Evolutionary conservation across 2,113 vertebrate genomes (phyloP).

Genomic region (Coptodon rendalli): DNA sequence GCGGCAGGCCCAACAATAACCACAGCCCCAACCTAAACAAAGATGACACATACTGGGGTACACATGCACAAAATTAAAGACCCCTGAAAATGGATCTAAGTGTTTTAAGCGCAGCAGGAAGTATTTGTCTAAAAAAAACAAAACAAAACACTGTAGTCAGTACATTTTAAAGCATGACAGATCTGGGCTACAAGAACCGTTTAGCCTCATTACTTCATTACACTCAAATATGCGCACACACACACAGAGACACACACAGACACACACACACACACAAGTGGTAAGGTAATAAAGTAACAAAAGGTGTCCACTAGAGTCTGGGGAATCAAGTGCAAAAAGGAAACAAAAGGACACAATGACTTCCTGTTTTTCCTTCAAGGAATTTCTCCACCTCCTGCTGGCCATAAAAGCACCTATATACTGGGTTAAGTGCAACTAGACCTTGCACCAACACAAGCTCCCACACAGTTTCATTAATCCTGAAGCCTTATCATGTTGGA

Average conservation of each 20-base stretch:
- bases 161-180: not conserved
- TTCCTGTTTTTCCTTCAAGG: constrained; percentile 59
- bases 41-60: constrained; percentile 21
- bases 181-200: not conserved
- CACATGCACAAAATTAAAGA: not conserved
- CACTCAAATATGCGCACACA: rapidly evolving
- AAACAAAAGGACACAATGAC: constrained; percentile 54
- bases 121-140: not conserved
- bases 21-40: constrained; percentile 49
- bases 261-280: not conserved
- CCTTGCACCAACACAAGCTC: not conserved
- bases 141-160: not conserved
- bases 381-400: constrained; percentile 25
- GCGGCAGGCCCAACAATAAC: constrained; percentile 62
- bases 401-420: not conserved
- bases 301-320: constrained; percentile 32
- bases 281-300: constrained; percentile 37
- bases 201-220: not conserved
- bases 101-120: not conserved
- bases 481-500: not conserved
- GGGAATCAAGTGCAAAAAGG: constrained; percentile 45
- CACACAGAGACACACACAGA: not conserved
- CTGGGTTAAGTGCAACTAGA: constrained; percentile 2
- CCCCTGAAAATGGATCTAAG: not conserved
- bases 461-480: not conserved